Evolutionary conservation across 2,888 invertebrate genomes (phyloP).

Genomic region (Cotesia congregata): DNA sequence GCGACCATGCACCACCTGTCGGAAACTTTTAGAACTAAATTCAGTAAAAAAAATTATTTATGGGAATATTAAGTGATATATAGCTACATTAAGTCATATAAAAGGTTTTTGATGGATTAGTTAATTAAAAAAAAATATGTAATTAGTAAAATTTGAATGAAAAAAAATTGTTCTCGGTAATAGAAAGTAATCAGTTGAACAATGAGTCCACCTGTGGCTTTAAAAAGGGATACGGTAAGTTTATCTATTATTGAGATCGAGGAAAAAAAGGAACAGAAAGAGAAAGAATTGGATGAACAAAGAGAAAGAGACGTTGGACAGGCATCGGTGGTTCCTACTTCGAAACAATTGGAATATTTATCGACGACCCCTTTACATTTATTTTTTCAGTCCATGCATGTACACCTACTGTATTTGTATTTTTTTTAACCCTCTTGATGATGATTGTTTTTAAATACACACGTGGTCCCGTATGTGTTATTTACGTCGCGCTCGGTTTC

Average conservation of each 20-base stretch:
- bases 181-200: constrained; percentile 14
- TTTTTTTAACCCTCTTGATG: constrained; percentile 1
- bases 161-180: neutral
- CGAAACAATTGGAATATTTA: constrained; percentile 31
- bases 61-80: no score
- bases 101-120: no score
- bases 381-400: neutral
- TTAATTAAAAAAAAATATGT: neutral
- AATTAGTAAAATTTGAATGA: neutral
- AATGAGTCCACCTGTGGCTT: constrained; percentile 33
- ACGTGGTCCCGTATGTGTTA: constrained; percentile 15
- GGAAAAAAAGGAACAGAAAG: neutral
- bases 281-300: neutral
- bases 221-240: constrained; percentile 25
- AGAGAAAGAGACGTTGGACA: constrained; percentile 15
- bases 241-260: constrained; percentile 27
- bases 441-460: neutral
- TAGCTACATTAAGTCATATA: no score
- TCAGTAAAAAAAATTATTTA: no score
- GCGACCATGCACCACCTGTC: no score
- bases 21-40: no score
- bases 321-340: constrained; percentile 26
- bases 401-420: constrained; percentile 5
- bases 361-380: constrained; percentile 1
- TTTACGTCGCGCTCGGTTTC: constrained; percentile 9